These are phyloP conservation scores for Hyposoter dolosus DNA, from an alignment of 2,888 invertebrate species.

Conservation along the genomic window DNA sequence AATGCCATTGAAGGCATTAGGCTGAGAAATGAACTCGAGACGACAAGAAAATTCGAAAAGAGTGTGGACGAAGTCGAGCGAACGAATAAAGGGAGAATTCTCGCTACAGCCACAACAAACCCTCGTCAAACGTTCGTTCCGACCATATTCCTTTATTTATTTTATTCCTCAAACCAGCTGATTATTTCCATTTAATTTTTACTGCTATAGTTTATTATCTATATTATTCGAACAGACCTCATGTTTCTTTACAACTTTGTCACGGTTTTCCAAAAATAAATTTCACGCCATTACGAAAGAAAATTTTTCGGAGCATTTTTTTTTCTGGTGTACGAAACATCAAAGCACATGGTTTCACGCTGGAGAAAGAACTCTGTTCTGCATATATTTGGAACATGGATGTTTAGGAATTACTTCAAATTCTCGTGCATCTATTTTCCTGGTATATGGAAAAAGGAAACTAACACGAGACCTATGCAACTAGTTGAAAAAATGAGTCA, in stretches of 20 bases:
- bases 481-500: slow-evolving; percentile 51
- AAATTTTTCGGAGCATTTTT: slow-evolving; percentile 13
- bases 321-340: neutral
- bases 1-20: neutral
- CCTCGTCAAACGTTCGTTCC: slow-evolving; percentile 65
- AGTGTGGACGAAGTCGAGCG: neutral
- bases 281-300: neutral
- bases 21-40: slow-evolving; percentile 33
- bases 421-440: slow-evolving; percentile 36
- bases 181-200: slow-evolving; percentile 15
- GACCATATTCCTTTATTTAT: slow-evolving; percentile 42
- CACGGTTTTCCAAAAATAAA: slow-evolving; percentile 9
- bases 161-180: neutral
- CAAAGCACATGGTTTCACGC: neutral
- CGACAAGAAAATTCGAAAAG: slow-evolving; percentile 38
- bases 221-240: slow-evolving; percentile 14
- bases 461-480: slow-evolving; percentile 18
- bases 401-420: slow-evolving; percentile 18
- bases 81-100: slow-evolving; percentile 3
- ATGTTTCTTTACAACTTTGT: neutral
- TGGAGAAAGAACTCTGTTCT: neutral
- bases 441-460: slow-evolving; percentile 2
- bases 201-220: slow-evolving; percentile 40
- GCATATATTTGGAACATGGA: neutral
- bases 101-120: slow-evolving; percentile 55